Percentiles rank a stretch among this genome's conserved stretches.
Conservation (phyloP, 2,113 vertebrate genomes). For the Pelobates fuscus region DNA sequence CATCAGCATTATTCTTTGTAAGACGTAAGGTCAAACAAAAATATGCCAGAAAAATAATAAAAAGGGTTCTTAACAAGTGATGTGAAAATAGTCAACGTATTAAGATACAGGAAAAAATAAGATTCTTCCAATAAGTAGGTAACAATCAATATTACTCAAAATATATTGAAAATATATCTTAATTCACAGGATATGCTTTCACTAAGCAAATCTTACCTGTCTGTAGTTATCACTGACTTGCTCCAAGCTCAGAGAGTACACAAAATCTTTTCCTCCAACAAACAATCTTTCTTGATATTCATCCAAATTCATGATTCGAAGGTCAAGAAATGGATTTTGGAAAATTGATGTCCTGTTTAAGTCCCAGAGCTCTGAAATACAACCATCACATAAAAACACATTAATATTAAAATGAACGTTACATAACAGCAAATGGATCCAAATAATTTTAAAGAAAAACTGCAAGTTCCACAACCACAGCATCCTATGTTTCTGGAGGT, state of each 20-base stretch:
- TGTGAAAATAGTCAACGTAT: too few species aligned
- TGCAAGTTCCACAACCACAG: too few species aligned
- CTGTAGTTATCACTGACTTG: slow-evolving; percentile 76
- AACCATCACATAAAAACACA: slow-evolving; percentile 25
- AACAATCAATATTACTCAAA: too few species aligned
- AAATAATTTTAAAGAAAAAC: too few species aligned
- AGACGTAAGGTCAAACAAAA: not conserved
- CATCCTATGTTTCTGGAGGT: too few species aligned
- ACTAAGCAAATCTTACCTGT: slow-evolving; percentile 71
- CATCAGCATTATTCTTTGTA: not conserved
- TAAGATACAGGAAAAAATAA: too few species aligned
- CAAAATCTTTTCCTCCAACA: slow-evolving; percentile 85
- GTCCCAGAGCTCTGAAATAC: slow-evolving; percentile 86
- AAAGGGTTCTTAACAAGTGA: too few species aligned
- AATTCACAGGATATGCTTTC: too few species aligned
- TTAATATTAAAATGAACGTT: not conserved
- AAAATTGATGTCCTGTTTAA: slow-evolving; percentile 92
- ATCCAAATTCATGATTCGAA: slow-evolving; percentile 87
- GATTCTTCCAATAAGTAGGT: too few species aligned
- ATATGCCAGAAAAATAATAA: too few species aligned
- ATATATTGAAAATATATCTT: too few species aligned
- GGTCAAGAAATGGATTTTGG: slow-evolving; percentile 79
- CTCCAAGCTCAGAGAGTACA: slow-evolving; percentile 92
- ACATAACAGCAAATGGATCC: too few species aligned
- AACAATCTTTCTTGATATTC: slow-evolving; percentile 90